These are phyloP conservation scores for Acipenser transmontanus DNA, from an alignment of 2,797 vertebrate genomes.

Conservation along the genomic window DNA sequence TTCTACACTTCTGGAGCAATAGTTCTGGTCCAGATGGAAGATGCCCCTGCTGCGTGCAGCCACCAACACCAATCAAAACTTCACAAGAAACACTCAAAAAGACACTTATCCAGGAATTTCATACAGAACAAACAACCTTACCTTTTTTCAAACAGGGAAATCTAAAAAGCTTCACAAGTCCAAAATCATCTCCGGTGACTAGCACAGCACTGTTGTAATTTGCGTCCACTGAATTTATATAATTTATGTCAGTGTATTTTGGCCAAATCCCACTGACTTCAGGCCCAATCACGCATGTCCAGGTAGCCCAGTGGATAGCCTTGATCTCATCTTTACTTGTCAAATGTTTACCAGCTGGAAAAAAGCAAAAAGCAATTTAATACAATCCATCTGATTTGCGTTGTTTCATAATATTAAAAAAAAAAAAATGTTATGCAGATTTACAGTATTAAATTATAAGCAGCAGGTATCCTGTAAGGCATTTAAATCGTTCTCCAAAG, in stretches of 20 bases:
- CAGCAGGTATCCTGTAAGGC: too few relatives aligned
- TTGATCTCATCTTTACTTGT: constrained; percentile 81
- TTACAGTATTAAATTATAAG: not conserved
- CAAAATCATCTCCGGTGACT: constrained; percentile 85
- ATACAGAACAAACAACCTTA: constrained; percentile 24
- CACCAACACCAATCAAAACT: too few relatives aligned
- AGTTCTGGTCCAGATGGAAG: too few relatives aligned
- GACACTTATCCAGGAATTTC: too few relatives aligned
- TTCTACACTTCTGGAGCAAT: too few relatives aligned
- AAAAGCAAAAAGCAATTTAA: not conserved
- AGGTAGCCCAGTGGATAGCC: constrained; percentile 85
- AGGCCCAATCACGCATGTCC: constrained; percentile 80
- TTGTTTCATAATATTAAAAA: too few relatives aligned
- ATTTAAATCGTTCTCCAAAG: not conserved
- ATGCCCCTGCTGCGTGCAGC: too few relatives aligned
- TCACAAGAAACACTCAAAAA: too few relatives aligned
- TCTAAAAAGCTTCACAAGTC: constrained; percentile 82
- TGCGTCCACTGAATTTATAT: constrained; percentile 87
- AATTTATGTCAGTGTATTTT: constrained; percentile 76
- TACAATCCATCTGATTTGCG: too few relatives aligned
- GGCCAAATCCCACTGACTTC: constrained; percentile 93
- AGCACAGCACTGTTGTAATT: constrained; percentile 82
- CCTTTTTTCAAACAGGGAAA: constrained; percentile 93
- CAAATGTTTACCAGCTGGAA: constrained; percentile 76
- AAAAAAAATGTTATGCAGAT: not conserved